Conservation (phyloP, 2,113 vertebrate species). For the Elephantulus edwardii region DNA sequence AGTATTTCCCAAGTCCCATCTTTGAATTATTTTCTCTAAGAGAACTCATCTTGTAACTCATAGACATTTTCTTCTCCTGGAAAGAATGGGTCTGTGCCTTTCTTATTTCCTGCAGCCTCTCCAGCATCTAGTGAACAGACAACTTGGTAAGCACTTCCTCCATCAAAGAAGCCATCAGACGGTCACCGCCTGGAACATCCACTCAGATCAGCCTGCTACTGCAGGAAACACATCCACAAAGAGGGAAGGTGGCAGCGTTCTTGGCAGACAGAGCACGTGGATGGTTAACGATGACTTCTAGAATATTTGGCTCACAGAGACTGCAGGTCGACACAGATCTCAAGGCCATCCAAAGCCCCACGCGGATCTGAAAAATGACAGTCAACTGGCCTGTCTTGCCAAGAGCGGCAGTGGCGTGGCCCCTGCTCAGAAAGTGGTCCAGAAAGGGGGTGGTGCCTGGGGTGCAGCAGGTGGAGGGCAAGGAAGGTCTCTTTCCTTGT, state of each 20-base stretch:
- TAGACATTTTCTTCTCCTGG: not conserved
- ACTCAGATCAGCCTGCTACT: fast-evolving
- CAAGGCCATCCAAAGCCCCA: slow-evolving; percentile 4
- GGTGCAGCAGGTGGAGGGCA: not conserved
- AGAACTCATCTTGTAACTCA: not conserved
- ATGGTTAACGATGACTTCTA: not conserved
- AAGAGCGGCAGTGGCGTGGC: not conserved
- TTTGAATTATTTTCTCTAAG: not conserved
- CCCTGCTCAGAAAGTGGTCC: not conserved
- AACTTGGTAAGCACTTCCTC: not conserved
- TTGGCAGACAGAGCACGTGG: slow-evolving; percentile 33
- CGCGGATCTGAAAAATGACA: not conserved
- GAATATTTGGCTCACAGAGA: not conserved
- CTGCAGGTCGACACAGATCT: not conserved
- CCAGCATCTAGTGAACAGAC: not conserved
- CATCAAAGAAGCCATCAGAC: not conserved
- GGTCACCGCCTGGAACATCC: not conserved
- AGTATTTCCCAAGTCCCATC: not conserved
- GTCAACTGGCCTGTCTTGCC: not conserved
- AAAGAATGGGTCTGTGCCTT: not conserved
- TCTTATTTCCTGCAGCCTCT: not conserved
- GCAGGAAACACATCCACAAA: not conserved
- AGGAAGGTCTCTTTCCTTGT: slow-evolving; percentile 33
- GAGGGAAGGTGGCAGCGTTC: not conserved
- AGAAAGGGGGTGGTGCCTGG: not conserved